A percentile compares a stretch with the other conserved stretches of the same genome.
These are phyloP conservation scores for Sterna hirundo DNA, from an alignment of 2,113 vertebrate genomes.

Conservation along the genomic window DNA sequence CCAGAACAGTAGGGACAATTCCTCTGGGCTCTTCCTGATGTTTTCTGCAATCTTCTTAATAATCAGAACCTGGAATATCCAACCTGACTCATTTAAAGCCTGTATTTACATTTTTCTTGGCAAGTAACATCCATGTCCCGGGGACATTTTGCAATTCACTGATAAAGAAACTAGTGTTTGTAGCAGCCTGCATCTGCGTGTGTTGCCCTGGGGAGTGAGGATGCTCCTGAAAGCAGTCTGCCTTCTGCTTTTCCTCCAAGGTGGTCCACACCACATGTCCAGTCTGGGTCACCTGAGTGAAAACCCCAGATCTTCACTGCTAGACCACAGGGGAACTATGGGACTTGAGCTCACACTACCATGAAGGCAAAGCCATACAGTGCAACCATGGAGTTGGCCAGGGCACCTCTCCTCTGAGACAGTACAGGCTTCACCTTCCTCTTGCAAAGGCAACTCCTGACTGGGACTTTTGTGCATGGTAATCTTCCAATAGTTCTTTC, in stretches of 20 bases:
- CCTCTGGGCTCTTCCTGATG: background rate
- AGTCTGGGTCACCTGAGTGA: background rate
- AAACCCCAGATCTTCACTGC: background rate
- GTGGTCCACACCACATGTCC: background rate
- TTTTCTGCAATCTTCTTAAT: background rate
- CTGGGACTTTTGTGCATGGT: background rate
- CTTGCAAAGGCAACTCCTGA: background rate
- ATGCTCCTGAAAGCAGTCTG: background rate
- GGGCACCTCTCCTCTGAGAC: background rate
- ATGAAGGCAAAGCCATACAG: background rate
- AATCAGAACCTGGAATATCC: background rate
- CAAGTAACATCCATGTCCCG: background rate
- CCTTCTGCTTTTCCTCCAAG: background rate
- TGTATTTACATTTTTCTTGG: background rate
- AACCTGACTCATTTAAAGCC: background rate
- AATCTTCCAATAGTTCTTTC: background rate
- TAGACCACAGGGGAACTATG: background rate
- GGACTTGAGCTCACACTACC: background rate
- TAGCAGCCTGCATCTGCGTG: fast-evolving
- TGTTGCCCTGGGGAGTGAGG: background rate
- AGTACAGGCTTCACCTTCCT: background rate
- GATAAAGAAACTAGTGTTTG: background rate
- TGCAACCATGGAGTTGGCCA: background rate
- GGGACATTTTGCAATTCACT: background rate
- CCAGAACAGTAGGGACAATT: background rate